Base-by-base conservation (phyloP, 2,113 vertebrate species). In the Syrmaticus mikado region DNA sequence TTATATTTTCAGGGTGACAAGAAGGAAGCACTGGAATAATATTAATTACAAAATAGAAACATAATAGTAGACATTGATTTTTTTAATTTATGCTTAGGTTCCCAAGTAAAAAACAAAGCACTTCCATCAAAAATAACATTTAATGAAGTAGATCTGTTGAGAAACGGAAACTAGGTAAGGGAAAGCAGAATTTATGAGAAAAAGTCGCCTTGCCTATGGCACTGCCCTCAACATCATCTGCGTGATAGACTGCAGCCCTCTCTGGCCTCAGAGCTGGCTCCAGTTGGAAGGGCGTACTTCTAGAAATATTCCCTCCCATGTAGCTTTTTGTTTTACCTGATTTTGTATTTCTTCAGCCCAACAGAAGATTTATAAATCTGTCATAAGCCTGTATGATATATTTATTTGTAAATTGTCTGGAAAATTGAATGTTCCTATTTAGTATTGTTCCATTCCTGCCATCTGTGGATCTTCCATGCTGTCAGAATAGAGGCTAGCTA, bases 321-420 rank as follows among this genome's bases (percentile, higher is more conserved):
- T 14, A 68, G n/a, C 18, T 40, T 64, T 92, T 83, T 50, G 1
- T 27, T 90, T 90, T 16, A 2, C 55, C 25, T 45, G 64, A 38
- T 68, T 90, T 89, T 79, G 4, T 72, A 15, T 68, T 81, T 88
- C 12, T 85, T 82, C 21, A 72, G 30, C 20, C 38, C 65, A 52
- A 61, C 12, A 84, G 62, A 38, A 86, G 65, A 68, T 75, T 25
- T 45, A 72, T 53, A 53, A 53, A 53, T 53, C 52, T 53, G 13
- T 71, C 43, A 16, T 41, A 88, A 52, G 75, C 72, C 34, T 53
- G 2, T 53, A 68, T 27, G 3, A 57, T 32, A 53, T 61, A 55
- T 48, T 40, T 65, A 65, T 87, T 94, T 91, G 68, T 52, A 75
- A 48, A 5, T 65, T 89, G 70, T 68, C 48, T 79, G 85, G 87